Base-by-base conservation (phyloP, 2,888 invertebrate species). In the Platycnemis pennipes region DNA sequence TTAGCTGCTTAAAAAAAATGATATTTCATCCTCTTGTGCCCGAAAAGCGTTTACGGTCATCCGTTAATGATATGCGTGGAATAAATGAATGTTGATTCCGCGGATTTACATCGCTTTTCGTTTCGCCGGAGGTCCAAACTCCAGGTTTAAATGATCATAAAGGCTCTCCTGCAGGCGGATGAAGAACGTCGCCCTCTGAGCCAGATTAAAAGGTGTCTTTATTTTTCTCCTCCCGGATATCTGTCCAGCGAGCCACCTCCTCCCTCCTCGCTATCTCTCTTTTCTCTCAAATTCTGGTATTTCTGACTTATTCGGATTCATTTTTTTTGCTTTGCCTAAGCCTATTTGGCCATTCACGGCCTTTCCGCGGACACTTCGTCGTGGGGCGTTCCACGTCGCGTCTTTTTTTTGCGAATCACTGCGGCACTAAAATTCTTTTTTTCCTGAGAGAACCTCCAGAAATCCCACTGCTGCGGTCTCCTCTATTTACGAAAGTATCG, bases 161-260 rank as follows among this genome's bases (percentile, higher is more conserved):
- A 77, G 37, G 77, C 31, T 37, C 26, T 26, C 63, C 77, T 77
- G 1, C 13, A 13, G 8, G 31, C 11, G 31, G 77, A 37, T 37
- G 77, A 37, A 37, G 16, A 77, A 77, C 37, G 77, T 77, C 77
- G 77, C 11, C 77, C 77, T n/a, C 31, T 77, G 77, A 77, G 77
- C 77, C 77, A 77, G 77, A 77, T 77, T 77, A 77, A 77, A 77
- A 37, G 77, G 37, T 37, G 37, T 77, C 77, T 37, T 77, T 26
- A 37, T 37, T 11, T 77, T 77, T 77, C 13, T 37, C 3, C 13
- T 16, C 37, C 77, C 37, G 31, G 31, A 77, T 37, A n/a, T 37
- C 77, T 77, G 37, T 13, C 37, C 37, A 2, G 8, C 37, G 13
- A 11, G 8, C 77, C n/a, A 37, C 22, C 63, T 26, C 63, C 19